These are phyloP conservation scores for Chamaea fasciata DNA, from an alignment of 2,113 vertebrate species.

Conservation along the genomic window DNA sequence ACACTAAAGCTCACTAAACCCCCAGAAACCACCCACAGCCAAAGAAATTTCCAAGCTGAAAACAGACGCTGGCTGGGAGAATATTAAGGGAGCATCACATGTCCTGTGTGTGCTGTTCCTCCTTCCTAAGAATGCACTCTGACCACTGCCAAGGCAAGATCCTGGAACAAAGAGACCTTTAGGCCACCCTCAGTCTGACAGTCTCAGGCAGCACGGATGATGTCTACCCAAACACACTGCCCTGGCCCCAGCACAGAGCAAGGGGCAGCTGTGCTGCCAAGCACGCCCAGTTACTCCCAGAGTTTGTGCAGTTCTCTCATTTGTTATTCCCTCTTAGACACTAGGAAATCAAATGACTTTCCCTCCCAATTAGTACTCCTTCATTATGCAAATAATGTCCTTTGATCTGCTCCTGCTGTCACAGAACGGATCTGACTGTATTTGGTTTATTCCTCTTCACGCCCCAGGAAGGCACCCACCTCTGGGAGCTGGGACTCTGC, in stretches of 20 bases:
- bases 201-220: neutral
- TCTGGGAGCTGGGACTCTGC: neutral
- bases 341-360: constrained; percentile 46
- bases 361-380: constrained; percentile 56
- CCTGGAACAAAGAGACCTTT: neutral
- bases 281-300: neutral
- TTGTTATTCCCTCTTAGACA: constrained; percentile 35
- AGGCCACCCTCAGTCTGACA: neutral
- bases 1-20: neutral
- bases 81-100: neutral
- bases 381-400: constrained; percentile 62
- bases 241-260: neutral
- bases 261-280: neutral
- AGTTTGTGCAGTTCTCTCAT: neutral
- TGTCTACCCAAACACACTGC: neutral
- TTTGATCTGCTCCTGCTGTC: constrained; percentile 60
- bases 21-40: neutral
- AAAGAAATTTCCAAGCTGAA: neutral
- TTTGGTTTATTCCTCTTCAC: constrained; percentile 21
- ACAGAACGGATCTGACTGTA: constrained; percentile 18
- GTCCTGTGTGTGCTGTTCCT: neutral
- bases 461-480: constrained; percentile 6
- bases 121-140: neutral
- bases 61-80: neutral
- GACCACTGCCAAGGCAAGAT: neutral